Base-by-base conservation (phyloP, 2,797 vertebrate species). In the Enteromius unitaeniatus region DNA sequence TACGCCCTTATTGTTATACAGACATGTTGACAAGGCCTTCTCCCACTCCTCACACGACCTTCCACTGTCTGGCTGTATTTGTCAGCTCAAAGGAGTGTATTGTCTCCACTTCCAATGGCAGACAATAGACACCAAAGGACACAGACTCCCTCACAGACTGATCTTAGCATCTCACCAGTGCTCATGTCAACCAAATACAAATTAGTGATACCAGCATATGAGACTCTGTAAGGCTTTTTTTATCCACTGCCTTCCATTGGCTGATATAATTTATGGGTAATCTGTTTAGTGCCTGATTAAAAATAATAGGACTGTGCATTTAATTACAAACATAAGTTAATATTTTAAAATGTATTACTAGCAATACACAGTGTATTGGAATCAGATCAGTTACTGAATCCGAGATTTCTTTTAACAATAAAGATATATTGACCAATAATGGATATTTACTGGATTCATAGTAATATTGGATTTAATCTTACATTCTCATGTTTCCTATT, bases 1-100 rank as follows among this genome's bases (percentile, higher is more conserved):
- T 53, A 78, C 53, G 51, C 51, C 64, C 73, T 79, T 75, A 79
- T 85, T 85, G 84, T 81, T 74, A 74, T 55, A 45, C 69, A 80
- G 78, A 75, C 69, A 68, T 79, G 73, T 75, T 85, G 75, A 85
- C 84, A 81, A 76, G 78, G 78, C 84, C 64, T 69, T 77, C 49
- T 77, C 37, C 21, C 51, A 26, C 72, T 69, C 73, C 81, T 60
- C 13, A 72, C 60, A 78, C 17, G 79, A 84, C 82, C 86, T 81
- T 87, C 73, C 67, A 81, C 65, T 84, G 65, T 78, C 65, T 81
- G 58, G 7, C 34, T 84, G 67, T 64, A 62, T 64, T 78, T 80
- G 37, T 26, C 62, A 42, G 65, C 58, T 87, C 73, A 84, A 58
- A 84, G 65, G 26, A 84, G 31, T 6, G 3, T 42, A 80, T 86